Base-by-base conservation (phyloP, 2,113 vertebrate genomes). In the Heterotilapia buettikoferi region DNA sequence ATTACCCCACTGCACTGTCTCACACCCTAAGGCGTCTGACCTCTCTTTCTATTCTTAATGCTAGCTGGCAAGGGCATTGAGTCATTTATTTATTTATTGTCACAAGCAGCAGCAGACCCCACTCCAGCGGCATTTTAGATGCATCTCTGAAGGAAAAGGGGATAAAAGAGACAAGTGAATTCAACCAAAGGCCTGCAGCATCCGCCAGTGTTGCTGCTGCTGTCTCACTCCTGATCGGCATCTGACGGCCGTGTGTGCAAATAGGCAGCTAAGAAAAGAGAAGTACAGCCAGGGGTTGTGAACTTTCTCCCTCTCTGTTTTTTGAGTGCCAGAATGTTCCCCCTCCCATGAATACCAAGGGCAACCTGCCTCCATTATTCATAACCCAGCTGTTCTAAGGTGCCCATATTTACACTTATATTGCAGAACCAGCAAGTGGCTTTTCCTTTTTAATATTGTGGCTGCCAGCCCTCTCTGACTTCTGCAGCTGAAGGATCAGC, bases 321-420 rank as follows among this genome's bases (percentile, higher is more conserved):
- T 93, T 92, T 95, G 95, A 96, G 92, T 96, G 95, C 93, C 93
- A 93, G 93, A 93, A 91, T 80, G 84, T 92, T 89, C 86, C 83
- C 90, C 90, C 89, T 94, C 92, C 92, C 88, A 92, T 96, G 95
- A 96, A 96, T 96, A 96, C 93, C 93, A 96, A 96, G 93, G 94
- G 87, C 90, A 93, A 84, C 76, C 86, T 59, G 82, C 68, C 68
- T 96, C 87, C 95, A 96, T 96, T 96, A 96, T 96, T 96, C 95
- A 96, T 94, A 86, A 90, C 79, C 93, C 95, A 94, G 94, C 94
- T 96, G 93, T 94, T 96, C 93, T 94, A 93, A 95, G 95, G 94
- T 92, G 89, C 90, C 84, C 88, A 91, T 93, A 96, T 96, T 96
- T 95, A 96, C 95, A 96, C 94, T 96, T 96, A 95, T 95, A 96